Evolutionary conservation across 1,140 invertebrate species (phyloP).

Genomic region (Drosophila seguyi): DNA sequence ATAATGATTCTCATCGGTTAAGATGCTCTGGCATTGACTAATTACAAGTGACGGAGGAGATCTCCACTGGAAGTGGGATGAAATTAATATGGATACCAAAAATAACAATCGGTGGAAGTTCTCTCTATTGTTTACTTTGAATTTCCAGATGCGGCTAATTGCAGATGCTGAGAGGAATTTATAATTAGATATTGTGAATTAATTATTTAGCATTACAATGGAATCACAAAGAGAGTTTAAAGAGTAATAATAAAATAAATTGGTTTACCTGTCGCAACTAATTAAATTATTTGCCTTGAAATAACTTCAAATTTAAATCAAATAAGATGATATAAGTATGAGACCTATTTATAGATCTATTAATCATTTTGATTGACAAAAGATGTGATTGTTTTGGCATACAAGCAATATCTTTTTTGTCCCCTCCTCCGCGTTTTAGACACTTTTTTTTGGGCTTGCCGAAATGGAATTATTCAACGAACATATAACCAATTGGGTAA

Average conservation of each 20-base stretch:
- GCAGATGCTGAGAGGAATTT: constrained; percentile 23
- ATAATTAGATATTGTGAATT: constrained; percentile 26
- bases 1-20: constrained; percentile 59
- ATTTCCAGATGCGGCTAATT: constrained; percentile 30
- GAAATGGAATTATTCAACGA: constrained; percentile 27
- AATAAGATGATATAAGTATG: neutral
- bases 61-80: constrained; percentile 18
- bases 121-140: constrained; percentile 22
- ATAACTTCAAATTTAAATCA: neutral
- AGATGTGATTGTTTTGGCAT: constrained; percentile 7
- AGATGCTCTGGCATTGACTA: constrained; percentile 44
- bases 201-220: constrained; percentile 4
- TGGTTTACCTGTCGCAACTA: neutral
- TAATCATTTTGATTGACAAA: constrained; percentile 11
- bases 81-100: constrained; percentile 25
- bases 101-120: constrained; percentile 18
- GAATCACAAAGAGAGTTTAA: neutral
- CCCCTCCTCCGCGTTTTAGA: neutral
- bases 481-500: constrained; percentile 10
- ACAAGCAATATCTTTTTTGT: constrained; percentile 4
- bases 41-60: constrained; percentile 25
- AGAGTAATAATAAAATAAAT: neutral
- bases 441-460: constrained; percentile 35
- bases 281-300: neutral
- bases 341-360: neutral